Evolutionary conservation across 2,888 invertebrate genomes (phyloP), one percentile per base, ranked within the genome.

Genomic region (Embidobia sp.): DNA sequence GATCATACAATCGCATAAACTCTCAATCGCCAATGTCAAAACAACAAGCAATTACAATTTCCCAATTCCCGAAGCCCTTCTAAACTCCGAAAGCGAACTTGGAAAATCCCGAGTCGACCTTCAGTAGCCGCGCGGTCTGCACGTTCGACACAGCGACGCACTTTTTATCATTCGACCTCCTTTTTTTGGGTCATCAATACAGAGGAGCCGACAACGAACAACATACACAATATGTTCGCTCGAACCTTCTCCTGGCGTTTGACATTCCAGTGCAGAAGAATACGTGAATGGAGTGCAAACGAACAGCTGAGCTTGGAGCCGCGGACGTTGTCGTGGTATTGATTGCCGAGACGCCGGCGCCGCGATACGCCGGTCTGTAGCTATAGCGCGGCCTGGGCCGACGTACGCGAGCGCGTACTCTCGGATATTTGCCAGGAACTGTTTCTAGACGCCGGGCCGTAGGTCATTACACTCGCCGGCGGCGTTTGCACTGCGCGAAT

Each of bases 311-410:
- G 81, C 69, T 66, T 74, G 69, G 83, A 80, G 81, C 82, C 84
- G 83, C 83, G 82, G 80, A 81, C 79, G 79, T 80, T 79, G 79
- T 79, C 80, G 79, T 77, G 79, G 85, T 87, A 87, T 87, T 87
- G 87, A 87, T 87, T 87, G 83, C 84, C 78, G 85, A 86, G 86
- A 85, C 84, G 85, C 85, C 84, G 85, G 85, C 85, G 87, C 83
- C 70, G 51, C 78, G 85, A 86, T 86, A 85, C 84, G 85, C 85
- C 84, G 85, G 85, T 85, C 83, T 51, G 33, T 75, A 63, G 29
- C 66, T 53, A 44, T 27, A 27, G 2, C 29, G 42, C 48, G 11
- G 19, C 15, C 42, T 19, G 18, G 29, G 51, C 42, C 51, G 31
- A 33, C 10, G 40, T 13, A 46, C 53, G 35, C 40, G n/a, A n/a